These are phyloP conservation scores for Lacanobia oleracea DNA, from an alignment of 2,888 invertebrate genomes.

Conservation along the genomic window DNA sequence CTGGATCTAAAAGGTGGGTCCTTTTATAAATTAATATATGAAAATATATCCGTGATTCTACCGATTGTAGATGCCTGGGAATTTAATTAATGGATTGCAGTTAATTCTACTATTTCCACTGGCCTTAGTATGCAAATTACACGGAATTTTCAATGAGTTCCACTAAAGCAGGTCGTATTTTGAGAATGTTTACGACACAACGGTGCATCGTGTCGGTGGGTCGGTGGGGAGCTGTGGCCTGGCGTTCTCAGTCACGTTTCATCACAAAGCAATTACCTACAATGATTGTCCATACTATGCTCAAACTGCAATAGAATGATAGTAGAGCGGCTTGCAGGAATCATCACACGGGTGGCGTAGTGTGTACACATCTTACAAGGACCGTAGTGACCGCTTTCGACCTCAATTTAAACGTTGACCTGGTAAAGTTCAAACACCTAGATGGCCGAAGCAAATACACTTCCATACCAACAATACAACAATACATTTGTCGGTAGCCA, in stretches of 20 bases:
- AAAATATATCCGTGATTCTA: too few species aligned
- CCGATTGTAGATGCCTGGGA: neutral
- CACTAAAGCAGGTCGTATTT: constrained; percentile 24
- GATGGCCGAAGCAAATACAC: constrained; percentile 63
- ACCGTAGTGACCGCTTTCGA: constrained; percentile 80
- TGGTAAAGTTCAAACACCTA: constrained; percentile 78
- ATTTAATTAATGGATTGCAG: constrained; percentile 25
- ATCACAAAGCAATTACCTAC: constrained; percentile 39
- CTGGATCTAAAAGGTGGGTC: too few species aligned
- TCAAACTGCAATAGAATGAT: constrained; percentile 44
- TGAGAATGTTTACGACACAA: constrained; percentile 41
- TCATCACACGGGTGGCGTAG: constrained; percentile 62
- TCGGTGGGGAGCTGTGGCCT: constrained; percentile 16
- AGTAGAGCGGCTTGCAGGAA: constrained; percentile 46
- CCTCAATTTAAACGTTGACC: constrained; percentile 84
- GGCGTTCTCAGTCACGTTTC: constrained; percentile 50
- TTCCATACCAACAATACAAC: constrained; percentile 32
- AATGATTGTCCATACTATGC: constrained; percentile 48
- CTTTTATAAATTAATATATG: too few species aligned
- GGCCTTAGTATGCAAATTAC: constrained; percentile 22
- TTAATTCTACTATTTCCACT: constrained; percentile 9
- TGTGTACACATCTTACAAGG: constrained; percentile 66
- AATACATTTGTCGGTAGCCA: constrained; percentile 65
- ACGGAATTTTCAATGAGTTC: constrained; percentile 15
- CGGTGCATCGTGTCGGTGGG: constrained; percentile 11